Evolutionary conservation across 2,113 vertebrate genomes (phyloP).

Genomic region (Vombatus ursinus): DNA sequence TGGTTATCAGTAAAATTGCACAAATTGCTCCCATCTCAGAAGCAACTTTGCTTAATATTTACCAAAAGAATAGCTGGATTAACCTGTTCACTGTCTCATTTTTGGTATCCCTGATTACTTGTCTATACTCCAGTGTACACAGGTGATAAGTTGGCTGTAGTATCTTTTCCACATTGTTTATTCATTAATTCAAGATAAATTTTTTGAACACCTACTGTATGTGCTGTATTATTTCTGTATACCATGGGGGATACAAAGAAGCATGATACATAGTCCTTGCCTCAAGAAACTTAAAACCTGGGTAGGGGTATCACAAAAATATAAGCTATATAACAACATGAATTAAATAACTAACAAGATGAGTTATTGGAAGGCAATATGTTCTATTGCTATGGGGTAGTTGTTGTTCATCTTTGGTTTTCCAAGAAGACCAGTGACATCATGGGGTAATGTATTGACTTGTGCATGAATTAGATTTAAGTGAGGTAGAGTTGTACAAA

Average conservation of each 20-base stretch:
- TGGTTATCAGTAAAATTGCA: background rate
- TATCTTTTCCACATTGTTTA: background rate
- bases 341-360: background rate
- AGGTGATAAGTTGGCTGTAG: background rate
- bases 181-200: background rate
- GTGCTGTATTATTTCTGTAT: background rate
- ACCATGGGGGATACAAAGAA: background rate
- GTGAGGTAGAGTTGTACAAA: background rate
- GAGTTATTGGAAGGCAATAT: background rate
- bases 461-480: too few relatives aligned
- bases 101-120: background rate
- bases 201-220: background rate
- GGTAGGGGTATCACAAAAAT: background rate
- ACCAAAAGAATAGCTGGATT: background rate
- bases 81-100: background rate
- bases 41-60: background rate
- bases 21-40: background rate
- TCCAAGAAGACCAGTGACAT: background rate
- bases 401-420: background rate
- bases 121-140: background rate
- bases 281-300: background rate
- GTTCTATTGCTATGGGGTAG: background rate
- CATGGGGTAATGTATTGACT: too few relatives aligned
- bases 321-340: background rate
- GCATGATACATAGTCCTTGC: background rate